phyloP scores from a whole-genome alignment of 2,113 vertebrate species.

The Gnathonemus longibarbis region DNA sequence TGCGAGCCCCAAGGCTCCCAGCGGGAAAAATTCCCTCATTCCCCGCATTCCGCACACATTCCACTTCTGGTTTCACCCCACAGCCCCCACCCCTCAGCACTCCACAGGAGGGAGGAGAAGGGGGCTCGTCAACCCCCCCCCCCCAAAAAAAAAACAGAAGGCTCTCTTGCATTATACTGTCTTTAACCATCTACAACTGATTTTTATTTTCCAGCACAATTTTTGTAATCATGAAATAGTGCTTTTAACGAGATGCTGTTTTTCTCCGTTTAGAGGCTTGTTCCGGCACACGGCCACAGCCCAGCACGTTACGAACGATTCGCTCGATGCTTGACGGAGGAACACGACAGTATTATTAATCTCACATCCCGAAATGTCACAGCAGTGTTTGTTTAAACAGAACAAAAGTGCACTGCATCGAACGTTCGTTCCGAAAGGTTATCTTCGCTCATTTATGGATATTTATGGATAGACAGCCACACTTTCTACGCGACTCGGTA shows the following conservation, averaged over 20 bases:
- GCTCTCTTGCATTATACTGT: constrained; percentile 4
- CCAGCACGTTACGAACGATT: neutral
- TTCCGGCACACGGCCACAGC: neutral
- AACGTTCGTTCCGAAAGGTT: neutral
- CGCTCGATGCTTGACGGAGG: neutral
- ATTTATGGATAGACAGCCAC: neutral
- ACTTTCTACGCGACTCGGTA: neutral
- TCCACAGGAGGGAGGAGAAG: neutral
- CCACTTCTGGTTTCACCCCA: constrained; percentile 47
- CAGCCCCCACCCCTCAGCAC: neutral
- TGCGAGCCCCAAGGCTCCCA: constrained; percentile 30
- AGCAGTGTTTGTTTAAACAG: neutral
- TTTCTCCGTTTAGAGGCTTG: neutral
- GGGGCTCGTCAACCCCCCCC: neutral
- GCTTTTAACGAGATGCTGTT: neutral
- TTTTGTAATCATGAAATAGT: neutral
- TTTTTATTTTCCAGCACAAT: neutral
- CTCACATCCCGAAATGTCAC: neutral
- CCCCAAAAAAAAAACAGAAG: constrained; percentile 16
- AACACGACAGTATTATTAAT: constrained; percentile 7
- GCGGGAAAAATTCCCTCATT: constrained; percentile 57
- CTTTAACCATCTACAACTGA: neutral
- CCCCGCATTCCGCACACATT: constrained; percentile 61
- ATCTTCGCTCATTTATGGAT: neutral
- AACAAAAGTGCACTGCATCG: neutral